Percentiles rank a stretch among this genome's conserved stretches.
phyloP scores from a whole-genome alignment of 2,113 vertebrate species.

The Engystomops pustulosus region DNA sequence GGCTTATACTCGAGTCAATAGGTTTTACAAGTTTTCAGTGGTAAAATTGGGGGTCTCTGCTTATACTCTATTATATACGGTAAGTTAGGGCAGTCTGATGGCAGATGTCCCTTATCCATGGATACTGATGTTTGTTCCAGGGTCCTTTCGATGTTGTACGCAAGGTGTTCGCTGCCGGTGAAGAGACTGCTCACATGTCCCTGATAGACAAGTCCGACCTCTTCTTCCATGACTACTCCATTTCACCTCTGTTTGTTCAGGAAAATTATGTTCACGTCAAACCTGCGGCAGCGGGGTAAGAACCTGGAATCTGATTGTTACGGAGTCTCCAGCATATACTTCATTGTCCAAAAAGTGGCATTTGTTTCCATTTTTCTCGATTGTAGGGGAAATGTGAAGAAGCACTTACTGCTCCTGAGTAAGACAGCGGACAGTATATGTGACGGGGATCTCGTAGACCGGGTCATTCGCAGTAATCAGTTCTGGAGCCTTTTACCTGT shows the following conservation, averaged over 20 bases:
- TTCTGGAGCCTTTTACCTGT: slow-evolving; percentile 93
- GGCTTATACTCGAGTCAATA: too few relatives aligned
- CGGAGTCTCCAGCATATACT: neutral
- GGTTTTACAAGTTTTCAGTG: too few relatives aligned
- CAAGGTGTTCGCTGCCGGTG: slow-evolving; percentile 87
- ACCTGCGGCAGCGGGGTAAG: slow-evolving; percentile 89
- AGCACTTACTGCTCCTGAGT: slow-evolving; percentile 91
- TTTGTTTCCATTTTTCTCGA: slow-evolving; percentile 8
- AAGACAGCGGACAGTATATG: slow-evolving; percentile 94
- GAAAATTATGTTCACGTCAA: slow-evolving; percentile 94
- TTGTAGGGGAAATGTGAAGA: slow-evolving; percentile 83
- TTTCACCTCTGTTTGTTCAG: slow-evolving; percentile 96
- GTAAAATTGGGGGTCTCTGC: too few relatives aligned
- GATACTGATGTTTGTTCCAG: slow-evolving; percentile 68
- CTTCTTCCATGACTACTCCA: slow-evolving; percentile 96
- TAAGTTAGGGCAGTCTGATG: too few relatives aligned
- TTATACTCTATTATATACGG: too few relatives aligned
- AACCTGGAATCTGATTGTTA: neutral
- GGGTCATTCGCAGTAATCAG: slow-evolving; percentile 86
- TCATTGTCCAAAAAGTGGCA: neutral
- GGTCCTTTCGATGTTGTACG: slow-evolving; percentile 95
- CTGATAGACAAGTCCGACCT: slow-evolving; percentile 93
- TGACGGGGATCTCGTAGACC: slow-evolving; percentile 94
- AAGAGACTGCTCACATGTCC: slow-evolving; percentile 86
- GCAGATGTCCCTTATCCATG: too few relatives aligned